Evolutionary conservation across 2,888 invertebrate genomes (phyloP).

Genomic region (Drosophila mercatorum): DNA sequence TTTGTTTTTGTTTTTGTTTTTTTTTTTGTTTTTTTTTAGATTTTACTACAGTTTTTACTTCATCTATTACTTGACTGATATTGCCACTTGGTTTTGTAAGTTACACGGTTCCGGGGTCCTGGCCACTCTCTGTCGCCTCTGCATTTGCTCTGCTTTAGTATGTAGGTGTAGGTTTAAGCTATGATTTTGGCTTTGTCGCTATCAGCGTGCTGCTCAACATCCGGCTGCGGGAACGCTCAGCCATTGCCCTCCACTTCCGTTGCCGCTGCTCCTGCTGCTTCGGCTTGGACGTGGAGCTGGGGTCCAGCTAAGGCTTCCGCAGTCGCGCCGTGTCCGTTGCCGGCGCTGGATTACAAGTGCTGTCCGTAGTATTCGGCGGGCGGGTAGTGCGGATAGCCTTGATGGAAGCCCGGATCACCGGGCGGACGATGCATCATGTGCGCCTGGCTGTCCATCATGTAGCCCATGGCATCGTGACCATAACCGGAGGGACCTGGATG

Average conservation of each 20-base stretch:
- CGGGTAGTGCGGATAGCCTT: constrained; percentile 95
- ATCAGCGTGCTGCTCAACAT: constrained; percentile 61
- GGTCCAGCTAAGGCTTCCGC: constrained; percentile 28
- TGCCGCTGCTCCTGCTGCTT: background rate
- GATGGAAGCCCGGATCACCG: constrained; percentile 96
- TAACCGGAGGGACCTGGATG: constrained; percentile 98
- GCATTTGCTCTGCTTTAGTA: constrained; percentile 40
- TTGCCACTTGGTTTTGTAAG: constrained; percentile 71
- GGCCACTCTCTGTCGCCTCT: constrained; percentile 22
- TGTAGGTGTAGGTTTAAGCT: constrained; percentile 73
- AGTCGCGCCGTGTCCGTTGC: constrained; percentile 41
- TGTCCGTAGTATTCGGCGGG: constrained; percentile 97
- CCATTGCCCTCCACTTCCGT: constrained; percentile 9
- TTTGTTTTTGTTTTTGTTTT: background rate
- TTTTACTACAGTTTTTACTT: constrained; percentile 61
- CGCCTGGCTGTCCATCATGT: constrained; percentile 98
- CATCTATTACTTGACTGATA: constrained; percentile 79
- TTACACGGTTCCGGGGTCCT: constrained; percentile 32
- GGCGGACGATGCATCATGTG: constrained; percentile 99
- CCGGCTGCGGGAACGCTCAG: constrained; percentile 21
- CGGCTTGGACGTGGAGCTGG: constrained; percentile 4
- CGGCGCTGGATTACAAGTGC: constrained; percentile 90
- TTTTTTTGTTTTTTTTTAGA: constrained; percentile 15
- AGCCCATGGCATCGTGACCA: constrained; percentile 98
- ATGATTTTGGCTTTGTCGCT: constrained; percentile 79